phyloP scores from a whole-genome alignment of 2,797 vertebrate species.

The Heliangelus exortis region DNA sequence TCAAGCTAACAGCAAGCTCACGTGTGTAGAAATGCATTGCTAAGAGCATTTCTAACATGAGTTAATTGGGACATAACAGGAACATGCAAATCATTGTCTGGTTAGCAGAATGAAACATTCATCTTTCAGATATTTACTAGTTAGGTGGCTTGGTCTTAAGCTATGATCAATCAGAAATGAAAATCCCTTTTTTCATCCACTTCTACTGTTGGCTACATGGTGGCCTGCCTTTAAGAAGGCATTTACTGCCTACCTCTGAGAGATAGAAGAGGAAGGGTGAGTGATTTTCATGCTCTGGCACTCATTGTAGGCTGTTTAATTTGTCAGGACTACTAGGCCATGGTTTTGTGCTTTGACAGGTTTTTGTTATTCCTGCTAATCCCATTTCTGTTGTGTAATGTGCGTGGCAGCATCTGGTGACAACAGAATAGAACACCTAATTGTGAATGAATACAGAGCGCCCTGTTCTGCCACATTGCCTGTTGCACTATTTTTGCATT shows the following conservation, averaged over 20 bases:
- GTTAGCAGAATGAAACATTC: background rate
- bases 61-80: background rate
- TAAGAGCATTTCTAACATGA: background rate
- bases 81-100: background rate
- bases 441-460: slow-evolving; percentile 71
- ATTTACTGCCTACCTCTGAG: slow-evolving; percentile 49
- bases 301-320: slow-evolving; percentile 69
- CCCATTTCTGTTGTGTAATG: slow-evolving; percentile 75
- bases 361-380: slow-evolving; percentile 74
- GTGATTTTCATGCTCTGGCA: slow-evolving; percentile 71
- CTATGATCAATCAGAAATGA: background rate
- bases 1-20: background rate
- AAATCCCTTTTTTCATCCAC: background rate
- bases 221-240: slow-evolving; percentile 46
- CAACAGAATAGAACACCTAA: slow-evolving; percentile 76
- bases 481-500: slow-evolving; percentile 72
- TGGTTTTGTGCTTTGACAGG: slow-evolving; percentile 71
- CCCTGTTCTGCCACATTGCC: slow-evolving; percentile 68
- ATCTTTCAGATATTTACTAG: background rate
- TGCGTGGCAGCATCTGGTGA: slow-evolving; percentile 74
- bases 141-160: background rate
- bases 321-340: slow-evolving; percentile 71
- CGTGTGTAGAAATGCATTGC: background rate
- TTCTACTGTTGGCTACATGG: slow-evolving; percentile 6
- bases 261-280: slow-evolving; percentile 67